phyloP scores from a whole-genome alignment of 1,140 invertebrate genomes.

The Acromyrmex charruanus region DNA sequence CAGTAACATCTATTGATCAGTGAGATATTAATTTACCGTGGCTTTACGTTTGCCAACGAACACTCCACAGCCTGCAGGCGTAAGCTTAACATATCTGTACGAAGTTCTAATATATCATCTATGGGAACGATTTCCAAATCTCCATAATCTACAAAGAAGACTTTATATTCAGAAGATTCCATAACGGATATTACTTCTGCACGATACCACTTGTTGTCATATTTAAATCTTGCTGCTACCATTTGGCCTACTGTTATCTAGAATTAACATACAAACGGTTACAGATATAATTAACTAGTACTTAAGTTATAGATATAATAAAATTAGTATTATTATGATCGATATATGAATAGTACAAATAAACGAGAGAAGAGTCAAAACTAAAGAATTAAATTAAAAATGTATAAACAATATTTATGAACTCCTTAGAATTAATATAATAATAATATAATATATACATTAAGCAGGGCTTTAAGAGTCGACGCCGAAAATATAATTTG shows the following conservation, averaged over 20 bases:
- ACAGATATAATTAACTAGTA: too few species aligned
- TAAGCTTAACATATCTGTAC: conserved; percentile 91
- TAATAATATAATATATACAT: too few species aligned
- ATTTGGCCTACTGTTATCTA: conserved; percentile 90
- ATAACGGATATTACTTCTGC: conserved; percentile 83
- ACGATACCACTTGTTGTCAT: conserved; percentile 92
- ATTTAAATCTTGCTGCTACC: conserved; percentile 92
- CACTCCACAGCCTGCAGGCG: conserved; percentile 94
- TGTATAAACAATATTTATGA: too few species aligned
- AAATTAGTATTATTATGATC: too few species aligned
- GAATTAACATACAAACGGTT: conserved; percentile 43
- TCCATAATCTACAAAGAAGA: conserved; percentile 94
- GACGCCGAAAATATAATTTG: too few species aligned
- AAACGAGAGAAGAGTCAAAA: too few species aligned
- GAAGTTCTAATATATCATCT: conserved; percentile 89
- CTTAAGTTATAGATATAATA: conserved; percentile 23
- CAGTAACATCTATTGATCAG: background rate
- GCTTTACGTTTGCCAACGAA: conserved; percentile 90
- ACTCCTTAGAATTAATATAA: too few species aligned
- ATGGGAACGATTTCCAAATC: conserved; percentile 89
- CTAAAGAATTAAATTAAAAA: too few species aligned
- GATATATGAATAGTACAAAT: too few species aligned
- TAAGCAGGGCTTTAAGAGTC: too few species aligned
- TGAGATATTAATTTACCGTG: conserved; percentile 82
- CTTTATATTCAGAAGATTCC: conserved; percentile 87